Conservation (phyloP, 1,140 invertebrate species). For the Mesaphorura yosii region DNA sequence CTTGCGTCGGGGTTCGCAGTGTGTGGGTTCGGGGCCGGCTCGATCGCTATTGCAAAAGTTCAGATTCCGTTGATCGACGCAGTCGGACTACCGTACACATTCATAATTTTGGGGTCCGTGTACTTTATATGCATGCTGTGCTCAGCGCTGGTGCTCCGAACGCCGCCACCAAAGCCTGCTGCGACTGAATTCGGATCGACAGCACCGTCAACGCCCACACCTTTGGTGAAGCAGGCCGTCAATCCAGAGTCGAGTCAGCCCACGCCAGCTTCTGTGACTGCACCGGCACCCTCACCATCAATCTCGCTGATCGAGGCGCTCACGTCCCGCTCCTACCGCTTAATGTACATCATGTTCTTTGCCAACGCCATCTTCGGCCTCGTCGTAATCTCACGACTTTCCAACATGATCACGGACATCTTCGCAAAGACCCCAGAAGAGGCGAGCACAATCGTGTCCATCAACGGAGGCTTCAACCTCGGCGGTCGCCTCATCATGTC, state of each 20-base stretch:
- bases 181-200: background rate
- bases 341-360: constrained; percentile 23
- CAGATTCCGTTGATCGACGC: constrained; percentile 12
- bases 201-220: no score
- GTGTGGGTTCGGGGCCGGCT: constrained; percentile 27
- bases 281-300: background rate
- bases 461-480: constrained; percentile 28
- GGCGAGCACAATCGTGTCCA: constrained; percentile 23
- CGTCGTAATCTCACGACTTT: constrained; percentile 17
- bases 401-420: constrained; percentile 26
- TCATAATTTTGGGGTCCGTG: constrained; percentile 18
- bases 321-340: constrained; percentile 13
- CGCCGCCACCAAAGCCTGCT: constrained; percentile 14
- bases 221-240: no score
- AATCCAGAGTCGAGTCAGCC: background rate
- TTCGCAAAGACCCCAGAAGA: constrained; percentile 16
- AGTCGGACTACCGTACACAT: constrained; percentile 21
- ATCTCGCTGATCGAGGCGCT: constrained; percentile 17
- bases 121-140: constrained; percentile 13
- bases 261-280: background rate
- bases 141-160: constrained; percentile 11
- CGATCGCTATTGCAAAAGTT: constrained; percentile 22
- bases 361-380: constrained; percentile 24
- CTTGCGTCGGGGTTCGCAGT: constrained; percentile 25
- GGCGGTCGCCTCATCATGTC: constrained; percentile 23